phyloP scores from a whole-genome alignment of 1,140 invertebrate species.

The Drosophila repleta region DNA sequence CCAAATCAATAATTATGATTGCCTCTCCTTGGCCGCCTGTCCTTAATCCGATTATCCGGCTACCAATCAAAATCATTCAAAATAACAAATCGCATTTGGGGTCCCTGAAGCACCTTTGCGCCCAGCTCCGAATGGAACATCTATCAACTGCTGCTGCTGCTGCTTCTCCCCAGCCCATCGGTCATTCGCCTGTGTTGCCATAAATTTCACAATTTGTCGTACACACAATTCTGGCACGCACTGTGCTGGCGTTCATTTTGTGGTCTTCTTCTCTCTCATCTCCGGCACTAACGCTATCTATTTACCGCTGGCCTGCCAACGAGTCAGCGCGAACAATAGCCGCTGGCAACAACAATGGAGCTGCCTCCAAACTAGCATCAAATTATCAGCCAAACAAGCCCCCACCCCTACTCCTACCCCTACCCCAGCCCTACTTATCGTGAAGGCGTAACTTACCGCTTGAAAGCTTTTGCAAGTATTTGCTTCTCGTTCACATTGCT shows the following conservation, averaged over 20 bases:
- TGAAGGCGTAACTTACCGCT: slow-evolving; percentile 69
- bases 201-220: slow-evolving; percentile 57
- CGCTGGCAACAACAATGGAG: slow-evolving; percentile 55
- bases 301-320: slow-evolving; percentile 54
- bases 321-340: slow-evolving; percentile 52
- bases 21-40: background rate
- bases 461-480: slow-evolving; percentile 83
- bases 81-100: slow-evolving; percentile 44
- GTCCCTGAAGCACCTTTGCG: slow-evolving; percentile 34
- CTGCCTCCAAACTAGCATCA: slow-evolving; percentile 73
- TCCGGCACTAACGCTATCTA: background rate
- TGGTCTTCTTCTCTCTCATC: background rate
- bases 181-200: slow-evolving; percentile 14
- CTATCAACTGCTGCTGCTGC: slow-evolving; percentile 21
- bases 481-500: slow-evolving; percentile 83
- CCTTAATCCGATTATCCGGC: slow-evolving; percentile 36
- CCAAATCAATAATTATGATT: slow-evolving; percentile 47
- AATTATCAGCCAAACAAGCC: slow-evolving; percentile 65
- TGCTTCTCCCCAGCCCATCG: background rate
- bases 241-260: slow-evolving; percentile 30
- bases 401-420: slow-evolving; percentile 14
- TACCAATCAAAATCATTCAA: slow-evolving; percentile 42
- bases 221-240: slow-evolving; percentile 65
- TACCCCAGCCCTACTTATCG: background rate
- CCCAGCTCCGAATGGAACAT: slow-evolving; percentile 11